phyloP scores from a whole-genome alignment of 2,797 vertebrate species.

The Mus minutoides region DNA sequence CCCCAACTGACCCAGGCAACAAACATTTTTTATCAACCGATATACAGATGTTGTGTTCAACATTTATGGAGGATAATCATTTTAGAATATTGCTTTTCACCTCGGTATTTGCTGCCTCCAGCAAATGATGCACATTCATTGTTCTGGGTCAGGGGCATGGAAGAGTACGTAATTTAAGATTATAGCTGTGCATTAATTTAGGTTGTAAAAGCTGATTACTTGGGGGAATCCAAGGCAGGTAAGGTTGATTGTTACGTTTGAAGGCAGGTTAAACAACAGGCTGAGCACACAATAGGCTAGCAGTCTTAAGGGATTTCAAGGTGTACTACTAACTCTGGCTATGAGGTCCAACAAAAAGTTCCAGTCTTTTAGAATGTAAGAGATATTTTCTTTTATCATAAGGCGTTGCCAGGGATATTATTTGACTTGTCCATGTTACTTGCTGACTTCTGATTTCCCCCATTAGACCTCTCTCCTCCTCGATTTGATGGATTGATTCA shows the following conservation, averaged over 20 bases:
- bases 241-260: neutral
- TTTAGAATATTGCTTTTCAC: neutral
- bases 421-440: neutral
- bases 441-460: neutral
- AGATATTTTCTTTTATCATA: neutral
- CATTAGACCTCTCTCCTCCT: neutral
- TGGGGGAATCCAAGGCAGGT: neutral
- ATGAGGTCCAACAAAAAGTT: neutral
- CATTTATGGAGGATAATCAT: neutral
- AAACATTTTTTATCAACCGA: neutral
- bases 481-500: neutral
- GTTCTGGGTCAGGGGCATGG: neutral
- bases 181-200: neutral
- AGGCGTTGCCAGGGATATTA: neutral
- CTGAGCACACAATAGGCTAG: too few relatives aligned
- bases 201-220: neutral
- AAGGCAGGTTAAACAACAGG: neutral
- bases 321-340: neutral
- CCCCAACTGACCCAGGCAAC: neutral
- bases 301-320: neutral
- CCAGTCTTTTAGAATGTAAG: neutral
- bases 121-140: neutral
- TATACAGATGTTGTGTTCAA: neutral
- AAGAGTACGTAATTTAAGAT: neutral
- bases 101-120: neutral